These are phyloP conservation scores for Lepilemur ruficaudatus DNA, from an alignment of 2,797 vertebrate genomes.

Conservation along the genomic window DNA sequence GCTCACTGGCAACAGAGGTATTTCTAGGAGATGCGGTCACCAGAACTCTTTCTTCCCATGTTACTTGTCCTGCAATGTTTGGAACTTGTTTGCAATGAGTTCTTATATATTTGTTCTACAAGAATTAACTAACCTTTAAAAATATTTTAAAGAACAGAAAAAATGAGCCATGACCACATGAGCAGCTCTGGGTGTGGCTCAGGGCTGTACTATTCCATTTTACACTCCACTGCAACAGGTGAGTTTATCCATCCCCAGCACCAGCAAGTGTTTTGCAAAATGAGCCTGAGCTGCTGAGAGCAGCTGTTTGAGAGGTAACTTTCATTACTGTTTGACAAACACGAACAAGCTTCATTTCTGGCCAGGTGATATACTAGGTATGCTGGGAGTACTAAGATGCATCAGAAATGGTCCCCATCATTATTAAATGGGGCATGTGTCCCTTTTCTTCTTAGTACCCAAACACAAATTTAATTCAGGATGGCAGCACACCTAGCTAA, in stretches of 20 bases:
- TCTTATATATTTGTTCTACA: neutral
- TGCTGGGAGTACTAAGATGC: neutral
- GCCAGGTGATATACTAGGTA: neutral
- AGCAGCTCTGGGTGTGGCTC: neutral
- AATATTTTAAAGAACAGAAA: neutral
- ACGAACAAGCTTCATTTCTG: neutral
- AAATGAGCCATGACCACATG: too few species aligned
- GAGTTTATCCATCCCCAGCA: neutral
- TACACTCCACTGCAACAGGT: neutral
- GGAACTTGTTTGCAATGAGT: neutral
- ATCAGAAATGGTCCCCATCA: neutral
- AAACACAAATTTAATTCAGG: neutral
- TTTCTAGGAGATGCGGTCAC: neutral
- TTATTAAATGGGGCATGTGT: neutral
- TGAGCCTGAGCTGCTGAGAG: neutral
- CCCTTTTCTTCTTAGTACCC: neutral
- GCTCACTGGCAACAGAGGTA: neutral
- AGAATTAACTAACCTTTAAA: neutral
- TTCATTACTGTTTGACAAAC: neutral
- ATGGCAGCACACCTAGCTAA: neutral
- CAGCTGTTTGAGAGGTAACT: neutral
- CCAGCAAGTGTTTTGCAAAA: neutral
- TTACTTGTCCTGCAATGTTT: neutral
- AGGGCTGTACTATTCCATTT: too few species aligned
- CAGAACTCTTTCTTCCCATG: neutral